Base-by-base conservation (phyloP, 2,888 invertebrate species). In the Deilephila porcellus region DNA sequence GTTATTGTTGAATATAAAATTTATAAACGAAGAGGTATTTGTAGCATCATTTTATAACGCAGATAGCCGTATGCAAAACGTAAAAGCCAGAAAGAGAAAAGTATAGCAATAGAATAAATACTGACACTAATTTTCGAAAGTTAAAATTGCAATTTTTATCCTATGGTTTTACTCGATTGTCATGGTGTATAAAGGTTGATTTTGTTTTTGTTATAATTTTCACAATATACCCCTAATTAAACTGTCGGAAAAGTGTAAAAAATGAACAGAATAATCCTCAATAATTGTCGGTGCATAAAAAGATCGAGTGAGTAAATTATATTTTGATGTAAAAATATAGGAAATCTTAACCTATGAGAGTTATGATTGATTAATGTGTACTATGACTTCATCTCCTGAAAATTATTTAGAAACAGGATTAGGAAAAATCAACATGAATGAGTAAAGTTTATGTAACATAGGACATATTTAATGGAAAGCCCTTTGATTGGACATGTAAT, bases 121-220 rank as follows among this genome's bases (percentile, higher is more conserved):
- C 29, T 14, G 60, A 60, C 29, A 60, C 14, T 29, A 17, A 20
- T 29, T 60, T 60, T 60, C 25, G 60, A 60, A 60, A 60, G 29
- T 60, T 25, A 29, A 60, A 60, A 56, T 59, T 59, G 52, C 25
- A 70, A 70, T 73, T 37, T 59, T 76, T 77, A 63, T 59, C 53
- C 67, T 64, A 79, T 82, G 74, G 17, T 73, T 78, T 60, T 67
- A 63, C 11, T 37, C 64, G 45, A 64, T 56, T 77, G 76, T 93
- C 92, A 93, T 92, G 91, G 92, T 92, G 88, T 90, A 80, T 88
- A 90, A 86, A 90, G 90, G 91, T 91, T 91, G 90, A 93, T 86
- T 91, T 93, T 93, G 92, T 93, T 94, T 91, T 92, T 90, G 84
- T 88, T 86, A 83, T 80, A 88, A 85, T 90, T 88, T 90, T 87